Conservation (phyloP, 2,888 invertebrate genomes). For the Ommatoiulus sabulosus region DNA sequence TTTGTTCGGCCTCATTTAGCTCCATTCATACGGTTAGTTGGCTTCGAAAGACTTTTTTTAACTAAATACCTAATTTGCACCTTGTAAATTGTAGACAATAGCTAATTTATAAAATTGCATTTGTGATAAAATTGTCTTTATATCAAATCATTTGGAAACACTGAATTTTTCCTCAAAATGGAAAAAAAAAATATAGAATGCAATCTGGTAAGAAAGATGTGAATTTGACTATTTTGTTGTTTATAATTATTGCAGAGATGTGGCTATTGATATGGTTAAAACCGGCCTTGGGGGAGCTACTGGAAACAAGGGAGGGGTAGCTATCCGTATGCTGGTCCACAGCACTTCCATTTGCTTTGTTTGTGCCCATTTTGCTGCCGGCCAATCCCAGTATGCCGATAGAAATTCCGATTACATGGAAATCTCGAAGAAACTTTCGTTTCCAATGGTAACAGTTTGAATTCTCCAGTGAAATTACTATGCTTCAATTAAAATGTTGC, state of each 20-base stretch:
- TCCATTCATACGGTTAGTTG: constrained; percentile 76
- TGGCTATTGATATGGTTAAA: constrained; percentile 95
- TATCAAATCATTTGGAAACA: too few relatives aligned
- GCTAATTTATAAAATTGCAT: too few relatives aligned
- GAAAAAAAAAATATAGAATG: too few relatives aligned
- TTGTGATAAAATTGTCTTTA: too few relatives aligned
- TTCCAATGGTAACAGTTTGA: constrained; percentile 78
- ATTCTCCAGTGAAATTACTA: background rate
- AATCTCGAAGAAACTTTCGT: constrained; percentile 89
- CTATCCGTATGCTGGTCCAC: constrained; percentile 89
- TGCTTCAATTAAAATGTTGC: background rate
- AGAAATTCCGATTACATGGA: constrained; percentile 97
- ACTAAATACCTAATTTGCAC: too few relatives aligned
- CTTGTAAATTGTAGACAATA: too few relatives aligned
- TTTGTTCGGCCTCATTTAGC: constrained; percentile 91
- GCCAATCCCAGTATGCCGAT: constrained; percentile 94
- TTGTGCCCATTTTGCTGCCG: constrained; percentile 99
- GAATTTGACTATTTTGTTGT: background rate
- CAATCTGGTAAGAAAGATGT: background rate
- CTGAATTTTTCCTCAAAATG: too few relatives aligned
- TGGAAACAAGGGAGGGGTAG: constrained; percentile 96
- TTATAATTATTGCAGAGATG: constrained; percentile 74
- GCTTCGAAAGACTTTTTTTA: background rate
- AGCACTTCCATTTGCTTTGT: constrained; percentile 97
- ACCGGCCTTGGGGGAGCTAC: constrained; percentile 99